A percentile compares a stretch with the other conserved stretches of the same genome.
Conservation (phyloP, 1,140 invertebrate genomes). For the Caenorhabditis remanei region DNA sequence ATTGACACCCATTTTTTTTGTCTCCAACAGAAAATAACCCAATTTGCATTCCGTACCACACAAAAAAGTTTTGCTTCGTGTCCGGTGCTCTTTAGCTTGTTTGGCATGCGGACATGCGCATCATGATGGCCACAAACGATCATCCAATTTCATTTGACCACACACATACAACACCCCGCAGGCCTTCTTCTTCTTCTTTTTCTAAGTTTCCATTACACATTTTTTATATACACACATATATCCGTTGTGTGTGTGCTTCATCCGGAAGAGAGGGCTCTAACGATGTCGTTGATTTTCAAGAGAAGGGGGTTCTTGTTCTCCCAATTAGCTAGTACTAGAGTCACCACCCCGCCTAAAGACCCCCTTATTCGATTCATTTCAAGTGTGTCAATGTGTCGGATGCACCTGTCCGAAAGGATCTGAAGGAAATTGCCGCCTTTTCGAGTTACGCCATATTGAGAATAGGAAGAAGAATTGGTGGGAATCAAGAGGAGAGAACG, state of each 20-base stretch:
- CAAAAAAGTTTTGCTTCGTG: background rate
- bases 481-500: background rate
- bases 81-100: slow-evolving; percentile 46
- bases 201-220: slow-evolving; percentile 51
- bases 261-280: background rate
- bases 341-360: background rate
- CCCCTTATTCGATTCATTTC: slow-evolving; percentile 43
- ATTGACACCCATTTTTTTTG: background rate
- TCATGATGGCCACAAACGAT: slow-evolving; percentile 53
- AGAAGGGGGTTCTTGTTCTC: background rate
- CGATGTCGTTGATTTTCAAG: background rate
- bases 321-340: slow-evolving; percentile 2
- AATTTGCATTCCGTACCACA: slow-evolving; percentile 24
- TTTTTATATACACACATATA: slow-evolving; percentile 43
- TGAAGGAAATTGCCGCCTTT: slow-evolving; percentile 5
- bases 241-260: background rate
- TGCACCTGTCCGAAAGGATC: slow-evolving; percentile 25
- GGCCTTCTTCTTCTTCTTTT: background rate
- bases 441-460: slow-evolving; percentile 50
- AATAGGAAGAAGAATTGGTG: slow-evolving; percentile 43
- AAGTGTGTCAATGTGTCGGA: slow-evolving; percentile 56
- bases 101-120: slow-evolving; percentile 40
- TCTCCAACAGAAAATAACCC: background rate
- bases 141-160: slow-evolving; percentile 56
- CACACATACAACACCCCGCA: slow-evolving; percentile 6